These are phyloP conservation scores for Odontocolon sp. DNA, from an alignment of 2,888 invertebrate genomes.

Conservation along the genomic window DNA sequence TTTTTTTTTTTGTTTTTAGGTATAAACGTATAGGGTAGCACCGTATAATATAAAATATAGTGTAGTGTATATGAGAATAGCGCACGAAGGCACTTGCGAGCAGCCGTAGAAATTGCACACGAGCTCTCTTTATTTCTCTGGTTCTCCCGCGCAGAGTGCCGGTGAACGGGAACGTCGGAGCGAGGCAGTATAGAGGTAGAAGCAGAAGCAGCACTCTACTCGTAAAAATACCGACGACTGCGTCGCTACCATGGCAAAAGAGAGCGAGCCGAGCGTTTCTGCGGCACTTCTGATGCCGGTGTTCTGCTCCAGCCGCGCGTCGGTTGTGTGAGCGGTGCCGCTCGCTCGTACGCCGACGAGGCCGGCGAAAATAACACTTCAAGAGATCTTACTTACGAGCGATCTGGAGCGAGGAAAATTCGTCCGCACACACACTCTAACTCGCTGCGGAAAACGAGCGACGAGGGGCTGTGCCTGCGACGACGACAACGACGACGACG, in stretches of 20 bases:
- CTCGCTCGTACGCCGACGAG: slow-evolving; percentile 16
- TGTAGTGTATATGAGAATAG: slow-evolving; percentile 5
- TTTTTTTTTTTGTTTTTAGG: no score
- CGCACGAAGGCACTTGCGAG: slow-evolving; percentile 34
- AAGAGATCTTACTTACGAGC: slow-evolving; percentile 71
- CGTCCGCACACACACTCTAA: slow-evolving; percentile 30
- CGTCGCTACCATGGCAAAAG: slow-evolving; percentile 41
- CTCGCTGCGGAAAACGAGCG: slow-evolving; percentile 16
- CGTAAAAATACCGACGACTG: slow-evolving; percentile 60
- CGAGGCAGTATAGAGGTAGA: background rate
- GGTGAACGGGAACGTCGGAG: slow-evolving; percentile 32
- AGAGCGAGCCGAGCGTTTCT: slow-evolving; percentile 41
- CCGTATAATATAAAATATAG: background rate
- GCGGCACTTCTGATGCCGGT: slow-evolving; percentile 15
- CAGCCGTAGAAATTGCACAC: slow-evolving; percentile 50
- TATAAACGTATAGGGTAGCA: background rate
- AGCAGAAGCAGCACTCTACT: slow-evolving; percentile 52
- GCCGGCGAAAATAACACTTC: slow-evolving; percentile 73
- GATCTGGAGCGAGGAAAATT: slow-evolving; percentile 63
- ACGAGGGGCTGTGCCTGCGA: slow-evolving; percentile 25
- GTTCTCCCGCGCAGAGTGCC: slow-evolving; percentile 20
- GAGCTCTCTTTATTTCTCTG: slow-evolving; percentile 14
- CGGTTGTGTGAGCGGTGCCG: slow-evolving; percentile 4
- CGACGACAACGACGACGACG: slow-evolving; percentile 15
- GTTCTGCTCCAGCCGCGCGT: slow-evolving; percentile 9